Conservation (phyloP, 2,888 invertebrate genomes). For the Drosophila austrosaltans region DNA sequence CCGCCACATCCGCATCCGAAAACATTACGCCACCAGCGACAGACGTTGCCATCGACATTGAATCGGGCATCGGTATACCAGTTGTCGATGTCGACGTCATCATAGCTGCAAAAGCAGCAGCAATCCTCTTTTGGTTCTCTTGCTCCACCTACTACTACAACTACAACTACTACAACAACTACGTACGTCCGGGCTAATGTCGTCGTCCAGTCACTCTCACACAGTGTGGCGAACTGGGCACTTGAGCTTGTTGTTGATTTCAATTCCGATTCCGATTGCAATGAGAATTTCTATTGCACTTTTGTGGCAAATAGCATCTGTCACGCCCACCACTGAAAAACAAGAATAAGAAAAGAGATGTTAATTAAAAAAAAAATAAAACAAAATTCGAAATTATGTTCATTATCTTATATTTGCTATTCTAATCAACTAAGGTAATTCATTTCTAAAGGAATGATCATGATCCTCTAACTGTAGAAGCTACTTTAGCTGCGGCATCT, state of each 20-base stretch:
- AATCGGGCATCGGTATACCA: constrained; percentile 3
- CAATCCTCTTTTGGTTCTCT: too few relatives aligned
- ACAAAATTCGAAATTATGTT: constrained; percentile 4
- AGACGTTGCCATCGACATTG: constrained; percentile 39
- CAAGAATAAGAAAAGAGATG: neutral
- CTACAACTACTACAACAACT: neutral
- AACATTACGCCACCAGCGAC: constrained; percentile 66
- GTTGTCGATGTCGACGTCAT: constrained; percentile 17
- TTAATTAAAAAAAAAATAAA: neutral
- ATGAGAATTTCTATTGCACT: constrained; percentile 51
- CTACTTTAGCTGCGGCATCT: too few relatives aligned
- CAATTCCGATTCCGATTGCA: constrained; percentile 50
- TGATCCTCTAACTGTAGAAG: too few relatives aligned
- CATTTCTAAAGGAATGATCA: too few relatives aligned
- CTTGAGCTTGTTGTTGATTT: constrained; percentile 50
- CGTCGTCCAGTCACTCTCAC: constrained; percentile 5
- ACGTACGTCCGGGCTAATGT: neutral
- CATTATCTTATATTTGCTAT: too few relatives aligned
- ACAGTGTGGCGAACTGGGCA: constrained; percentile 16
- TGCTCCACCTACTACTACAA: too few relatives aligned
- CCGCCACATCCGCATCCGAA: constrained; percentile 80
- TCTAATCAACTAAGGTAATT: too few relatives aligned
- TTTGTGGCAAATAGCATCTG: constrained; percentile 23
- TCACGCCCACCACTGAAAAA: constrained; percentile 16
- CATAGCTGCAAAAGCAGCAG: constrained; percentile 2